Conservation (phyloP, 2,888 invertebrate genomes). For the Lithophane socia region DNA sequence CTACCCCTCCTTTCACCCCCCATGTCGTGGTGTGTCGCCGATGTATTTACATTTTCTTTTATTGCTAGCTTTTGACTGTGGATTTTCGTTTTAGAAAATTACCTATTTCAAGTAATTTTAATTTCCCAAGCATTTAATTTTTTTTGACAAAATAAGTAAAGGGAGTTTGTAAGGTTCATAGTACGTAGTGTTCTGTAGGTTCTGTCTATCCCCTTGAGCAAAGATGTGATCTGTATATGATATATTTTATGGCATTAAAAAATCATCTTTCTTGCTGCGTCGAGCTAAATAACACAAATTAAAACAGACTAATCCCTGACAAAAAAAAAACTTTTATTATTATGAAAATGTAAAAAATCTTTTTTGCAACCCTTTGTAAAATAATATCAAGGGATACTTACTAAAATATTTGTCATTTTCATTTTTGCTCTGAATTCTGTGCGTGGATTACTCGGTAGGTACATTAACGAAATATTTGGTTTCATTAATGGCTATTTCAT, state of each 20-base stretch:
- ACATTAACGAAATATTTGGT: not conserved
- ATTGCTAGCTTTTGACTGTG: not conserved
- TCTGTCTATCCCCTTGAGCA: not conserved
- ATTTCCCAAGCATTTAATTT: not conserved
- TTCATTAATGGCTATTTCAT: not conserved
- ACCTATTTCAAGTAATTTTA: not conserved
- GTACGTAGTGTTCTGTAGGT: not conserved
- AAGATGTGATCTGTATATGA: not conserved
- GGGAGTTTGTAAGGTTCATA: too few relatives aligned
- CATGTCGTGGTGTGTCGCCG: slow-evolving; percentile 34
- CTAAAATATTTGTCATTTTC: slow-evolving; percentile 3
- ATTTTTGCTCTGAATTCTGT: not conserved
- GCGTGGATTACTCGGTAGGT: not conserved
- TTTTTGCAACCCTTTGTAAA: not conserved
- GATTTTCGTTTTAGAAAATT: not conserved
- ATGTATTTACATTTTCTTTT: slow-evolving; percentile 31
- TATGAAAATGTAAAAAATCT: too few relatives aligned
- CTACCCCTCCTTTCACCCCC: slow-evolving; percentile 14
- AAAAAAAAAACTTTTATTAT: too few relatives aligned
- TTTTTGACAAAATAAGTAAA: not conserved
- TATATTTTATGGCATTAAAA: not conserved
- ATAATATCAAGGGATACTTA: not conserved
- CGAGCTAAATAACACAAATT: not conserved
- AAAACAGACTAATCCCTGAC: not conserved
- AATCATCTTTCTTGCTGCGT: not conserved